Evolutionary conservation across 2,113 vertebrate species (phyloP).

Genomic region (Electrona antarctica): DNA sequence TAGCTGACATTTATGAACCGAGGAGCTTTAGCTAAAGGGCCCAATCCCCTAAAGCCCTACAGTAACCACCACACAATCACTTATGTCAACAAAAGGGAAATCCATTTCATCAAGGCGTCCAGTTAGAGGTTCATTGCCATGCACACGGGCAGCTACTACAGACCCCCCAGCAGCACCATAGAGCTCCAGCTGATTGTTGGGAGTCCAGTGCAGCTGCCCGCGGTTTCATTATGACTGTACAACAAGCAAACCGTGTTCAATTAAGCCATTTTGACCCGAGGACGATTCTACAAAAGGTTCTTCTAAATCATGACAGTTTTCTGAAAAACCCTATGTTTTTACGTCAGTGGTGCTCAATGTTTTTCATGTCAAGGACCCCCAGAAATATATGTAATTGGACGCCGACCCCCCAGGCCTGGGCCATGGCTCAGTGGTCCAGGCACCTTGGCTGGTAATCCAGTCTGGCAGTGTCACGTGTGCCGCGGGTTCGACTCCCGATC

Average conservation of each 20-base stretch:
- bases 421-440: too few species aligned
- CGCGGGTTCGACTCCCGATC: too few species aligned
- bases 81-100: conserved; percentile 74
- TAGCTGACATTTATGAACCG: conserved; percentile 53
- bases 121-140: conserved; percentile 62
- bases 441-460: too few species aligned
- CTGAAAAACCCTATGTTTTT: too few species aligned
- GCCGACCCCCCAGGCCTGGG: too few species aligned
- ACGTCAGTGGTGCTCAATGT: too few species aligned
- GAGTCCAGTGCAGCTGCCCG: conserved; percentile 19
- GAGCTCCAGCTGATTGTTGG: conserved; percentile 38
- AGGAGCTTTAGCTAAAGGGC: conserved; percentile 61
- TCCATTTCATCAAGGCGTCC: conserved; percentile 65
- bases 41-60: conserved; percentile 59
- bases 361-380: too few species aligned
- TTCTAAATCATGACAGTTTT: too few species aligned
- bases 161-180: conserved; percentile 25
- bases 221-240: conserved; percentile 29
- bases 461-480: too few species aligned
- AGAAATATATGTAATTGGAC: too few species aligned
- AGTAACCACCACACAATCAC: conserved; percentile 72
- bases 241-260: conserved; percentile 26
- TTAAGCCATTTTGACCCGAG: too few species aligned
- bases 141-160: conserved; percentile 40
- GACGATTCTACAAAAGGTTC: too few species aligned